Base-by-base conservation (phyloP, 1,140 invertebrate genomes). In the Drosophila orena region DNA sequence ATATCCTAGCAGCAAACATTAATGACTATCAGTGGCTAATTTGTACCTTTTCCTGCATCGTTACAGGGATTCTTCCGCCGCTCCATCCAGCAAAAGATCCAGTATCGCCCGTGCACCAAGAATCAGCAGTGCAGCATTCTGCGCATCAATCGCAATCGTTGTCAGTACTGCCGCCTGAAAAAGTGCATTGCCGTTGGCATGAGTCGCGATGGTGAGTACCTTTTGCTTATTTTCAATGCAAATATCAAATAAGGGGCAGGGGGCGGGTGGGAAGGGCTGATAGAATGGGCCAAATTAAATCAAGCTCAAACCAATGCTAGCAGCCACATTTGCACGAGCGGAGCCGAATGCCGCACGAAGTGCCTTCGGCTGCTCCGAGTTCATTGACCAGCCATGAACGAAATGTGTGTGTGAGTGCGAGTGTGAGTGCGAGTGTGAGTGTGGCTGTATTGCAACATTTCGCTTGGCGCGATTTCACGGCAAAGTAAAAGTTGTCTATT, bases 151-250 rank as follows among this genome's bases (percentile, higher is more conserved):
- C 95, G 98, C 92, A 99, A 99, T 93, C 95, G 98, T 79, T 99
- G 98, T 93, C 98, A 99, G 93, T 98, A 98, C 93, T 99, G 98
- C 94, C 94, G 98, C 74, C 95, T 99, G 80, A 99, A 99, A 94
- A 99, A 99, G 95, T 99, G 98, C 94, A 98, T 99, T 92, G 96
- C 97, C 56, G 98, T 99, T 73, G 98, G 98, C 93, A 99, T 99
- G 98, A 98, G 97, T 93, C 95, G 98, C 94, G 98, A 99, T 95
- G 98, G 98, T 99, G 89, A 95, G 95, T 94, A 70, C 35, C 42
- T 8, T 42, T 34, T 34, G n/a, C n/a, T 37, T 37, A 10, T 40
- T 22, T 30, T 43, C 43, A 52, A 65, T 50, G 58, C 57, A 68
- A 52, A 49, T 34, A 27, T 30, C 44, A 11, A 59, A 24, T 15